These are phyloP conservation scores for Salminus brasiliensis DNA, from an alignment of 2,113 vertebrate species.

Conservation along the genomic window DNA sequence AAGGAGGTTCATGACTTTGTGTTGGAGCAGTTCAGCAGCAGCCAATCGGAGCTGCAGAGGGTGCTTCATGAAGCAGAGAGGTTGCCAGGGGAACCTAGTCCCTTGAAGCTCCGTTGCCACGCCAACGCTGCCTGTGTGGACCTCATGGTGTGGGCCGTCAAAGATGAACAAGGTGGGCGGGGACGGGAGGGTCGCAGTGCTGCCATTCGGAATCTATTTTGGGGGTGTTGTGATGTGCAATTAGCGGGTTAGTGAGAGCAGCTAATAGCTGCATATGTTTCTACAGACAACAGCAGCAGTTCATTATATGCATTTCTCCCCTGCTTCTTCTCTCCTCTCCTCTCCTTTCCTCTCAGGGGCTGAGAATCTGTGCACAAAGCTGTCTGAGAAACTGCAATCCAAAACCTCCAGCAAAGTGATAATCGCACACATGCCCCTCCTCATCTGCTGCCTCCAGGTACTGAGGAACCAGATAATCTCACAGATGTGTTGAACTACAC, in stretches of 20 bases:
- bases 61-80: slow-evolving; percentile 88
- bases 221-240: background rate
- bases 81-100: slow-evolving; percentile 84
- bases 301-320: background rate
- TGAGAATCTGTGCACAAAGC: slow-evolving; percentile 92
- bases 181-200: background rate
- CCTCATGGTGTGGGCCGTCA: slow-evolving; percentile 98
- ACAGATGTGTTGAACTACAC: background rate
- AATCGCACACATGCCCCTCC: slow-evolving; percentile 93
- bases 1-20: slow-evolving; percentile 96
- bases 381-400: slow-evolving; percentile 95
- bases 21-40: slow-evolving; percentile 94
- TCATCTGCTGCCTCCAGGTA: slow-evolving; percentile 96
- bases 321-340: slow-evolving; percentile 40
- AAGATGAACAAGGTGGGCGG: slow-evolving; percentile 90
- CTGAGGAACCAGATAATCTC: slow-evolving; percentile 20
- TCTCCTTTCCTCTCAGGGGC: slow-evolving; percentile 76
- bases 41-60: slow-evolving; percentile 92
- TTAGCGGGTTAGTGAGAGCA: background rate
- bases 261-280: background rate
- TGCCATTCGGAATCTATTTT: background rate
- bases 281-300: background rate
- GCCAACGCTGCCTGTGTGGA: slow-evolving; percentile 96
- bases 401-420: slow-evolving; percentile 97
- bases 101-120: slow-evolving; percentile 93